Conservation (phyloP, 2,888 invertebrate species). For the Cloeon dipterum region DNA sequence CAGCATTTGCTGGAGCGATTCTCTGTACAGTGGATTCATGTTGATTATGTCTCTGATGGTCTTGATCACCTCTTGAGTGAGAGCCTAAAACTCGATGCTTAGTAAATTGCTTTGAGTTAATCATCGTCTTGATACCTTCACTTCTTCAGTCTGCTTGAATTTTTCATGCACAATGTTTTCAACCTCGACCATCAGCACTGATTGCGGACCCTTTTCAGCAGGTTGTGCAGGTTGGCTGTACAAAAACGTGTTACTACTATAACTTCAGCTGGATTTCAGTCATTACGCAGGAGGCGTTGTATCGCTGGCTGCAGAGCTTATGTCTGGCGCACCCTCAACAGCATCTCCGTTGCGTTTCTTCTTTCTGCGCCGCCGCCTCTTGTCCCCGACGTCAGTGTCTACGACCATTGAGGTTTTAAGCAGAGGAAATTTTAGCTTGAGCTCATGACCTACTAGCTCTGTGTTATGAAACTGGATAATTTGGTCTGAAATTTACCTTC, state of each 20-base stretch:
- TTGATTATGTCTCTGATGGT: slow-evolving; percentile 94
- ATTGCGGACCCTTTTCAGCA: slow-evolving; percentile 22
- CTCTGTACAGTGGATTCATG: slow-evolving; percentile 89
- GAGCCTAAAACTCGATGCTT: slow-evolving; percentile 31
- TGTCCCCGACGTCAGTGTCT: slow-evolving; percentile 32
- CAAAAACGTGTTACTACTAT: too few species aligned
- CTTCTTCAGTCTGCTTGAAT: slow-evolving; percentile 79
- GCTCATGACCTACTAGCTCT: too few species aligned
- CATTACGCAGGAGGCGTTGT: too few species aligned
- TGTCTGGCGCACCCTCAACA: slow-evolving; percentile 20
- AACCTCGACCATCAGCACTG: slow-evolving; percentile 77
- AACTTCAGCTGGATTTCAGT: too few species aligned
- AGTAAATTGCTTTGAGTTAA: neutral
- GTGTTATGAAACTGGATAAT: slow-evolving; percentile 1
- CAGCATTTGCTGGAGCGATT: slow-evolving; percentile 93
- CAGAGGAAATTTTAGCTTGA: slow-evolving; percentile 63
- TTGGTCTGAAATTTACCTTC: slow-evolving; percentile 6
- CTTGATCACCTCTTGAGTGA: slow-evolving; percentile 91
- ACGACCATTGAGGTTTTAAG: slow-evolving; percentile 62
- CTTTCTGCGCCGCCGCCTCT: slow-evolving; percentile 9
- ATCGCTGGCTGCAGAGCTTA: too few species aligned
- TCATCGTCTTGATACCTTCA: too few species aligned
- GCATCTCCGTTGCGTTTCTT: slow-evolving; percentile 7
- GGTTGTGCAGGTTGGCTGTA: too few species aligned
- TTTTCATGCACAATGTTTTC: slow-evolving; percentile 78